Base-by-base conservation (phyloP, 1,140 invertebrate genomes). In the Wiebesia pumilae region DNA sequence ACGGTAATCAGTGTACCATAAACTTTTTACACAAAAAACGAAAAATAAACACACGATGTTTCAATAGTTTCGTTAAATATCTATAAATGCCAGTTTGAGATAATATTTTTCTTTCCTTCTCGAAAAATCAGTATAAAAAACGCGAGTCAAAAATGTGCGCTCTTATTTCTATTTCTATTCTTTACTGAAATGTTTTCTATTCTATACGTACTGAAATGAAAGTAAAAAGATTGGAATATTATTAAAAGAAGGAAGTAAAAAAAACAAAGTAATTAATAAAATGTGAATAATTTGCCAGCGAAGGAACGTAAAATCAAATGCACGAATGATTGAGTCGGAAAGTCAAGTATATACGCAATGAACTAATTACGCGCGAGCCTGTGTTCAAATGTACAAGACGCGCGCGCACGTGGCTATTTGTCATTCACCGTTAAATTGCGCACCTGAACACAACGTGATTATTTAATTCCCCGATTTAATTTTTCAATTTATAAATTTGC, bases 401-500 rank as follows among this genome's bases (percentile, higher is more conserved):
- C 38, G 27, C 24, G 10, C 33, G 38, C 38, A 75, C 38, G 71
- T 43, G 38, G 1, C 33, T 19, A 9, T 65, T 24, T 82, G 33
- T 38, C 54, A 24, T 12, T 62, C 78, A 35, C 78, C 33, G 9
- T 43, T 40, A 27, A 38, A 1, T 14, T 33, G 79, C 62, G 27
- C 62, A 82, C 80, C 71, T 75, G 51, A n/a, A 12, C 21, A 38
- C 35, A 12, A 38, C 69, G 71, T 35, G 71, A 84, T 84, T 47
- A 38, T 51, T 38, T 51, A 51, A 47, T 24, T 35, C n/a, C 35
- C 35, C 33, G 75, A 85, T 79, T 77, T 85, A 85, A 85, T 85
- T 79, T 79, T 62, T 54, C 75, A 85, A 79, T 84, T 78, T 62
- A 65, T 30, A n/a, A 62, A 75, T 77, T 14, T 14, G 47, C 51